Evolutionary conservation across 2,113 vertebrate species (phyloP).

Genomic region (Gnathonemus echidnorhynchus): DNA sequence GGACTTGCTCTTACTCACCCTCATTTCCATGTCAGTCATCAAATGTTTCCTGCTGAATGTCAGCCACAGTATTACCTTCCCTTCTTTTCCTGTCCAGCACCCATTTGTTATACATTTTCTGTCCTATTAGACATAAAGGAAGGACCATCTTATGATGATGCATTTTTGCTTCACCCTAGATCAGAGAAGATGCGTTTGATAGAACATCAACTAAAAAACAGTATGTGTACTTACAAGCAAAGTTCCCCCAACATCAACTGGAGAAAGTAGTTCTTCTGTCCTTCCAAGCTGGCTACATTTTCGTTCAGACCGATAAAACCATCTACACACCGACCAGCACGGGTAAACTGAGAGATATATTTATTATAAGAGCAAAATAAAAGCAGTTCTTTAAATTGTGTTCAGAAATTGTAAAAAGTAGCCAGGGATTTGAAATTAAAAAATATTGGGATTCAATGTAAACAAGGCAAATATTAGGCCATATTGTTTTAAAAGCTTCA

Average conservation of each 20-base stretch:
- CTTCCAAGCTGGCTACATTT: constrained; percentile 58
- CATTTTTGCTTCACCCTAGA: constrained; percentile 27
- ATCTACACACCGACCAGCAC: constrained; percentile 53
- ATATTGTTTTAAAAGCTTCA: background rate
- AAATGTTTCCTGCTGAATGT: background rate
- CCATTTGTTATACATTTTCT: background rate
- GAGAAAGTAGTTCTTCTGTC: constrained; percentile 55
- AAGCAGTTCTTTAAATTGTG: background rate
- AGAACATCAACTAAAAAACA: constrained; percentile 42
- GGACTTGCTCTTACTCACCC: background rate
- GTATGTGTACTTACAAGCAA: constrained; percentile 49
- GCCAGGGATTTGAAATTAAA: background rate
- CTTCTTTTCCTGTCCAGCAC: background rate
- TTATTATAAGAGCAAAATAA: background rate
- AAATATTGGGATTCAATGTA: background rate
- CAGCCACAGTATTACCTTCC: background rate
- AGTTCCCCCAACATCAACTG: constrained; percentile 36
- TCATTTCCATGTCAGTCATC: background rate
- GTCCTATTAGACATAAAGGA: background rate
- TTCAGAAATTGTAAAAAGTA: background rate
- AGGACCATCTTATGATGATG: background rate
- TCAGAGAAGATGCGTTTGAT: constrained; percentile 33
- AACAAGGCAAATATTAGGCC: background rate
- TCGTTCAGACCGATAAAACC: constrained; percentile 60
- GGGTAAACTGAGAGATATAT: constrained; percentile 29